These are phyloP conservation scores for Ispidina picta DNA, from an alignment of 2,797 vertebrate species.

Conservation along the genomic window DNA sequence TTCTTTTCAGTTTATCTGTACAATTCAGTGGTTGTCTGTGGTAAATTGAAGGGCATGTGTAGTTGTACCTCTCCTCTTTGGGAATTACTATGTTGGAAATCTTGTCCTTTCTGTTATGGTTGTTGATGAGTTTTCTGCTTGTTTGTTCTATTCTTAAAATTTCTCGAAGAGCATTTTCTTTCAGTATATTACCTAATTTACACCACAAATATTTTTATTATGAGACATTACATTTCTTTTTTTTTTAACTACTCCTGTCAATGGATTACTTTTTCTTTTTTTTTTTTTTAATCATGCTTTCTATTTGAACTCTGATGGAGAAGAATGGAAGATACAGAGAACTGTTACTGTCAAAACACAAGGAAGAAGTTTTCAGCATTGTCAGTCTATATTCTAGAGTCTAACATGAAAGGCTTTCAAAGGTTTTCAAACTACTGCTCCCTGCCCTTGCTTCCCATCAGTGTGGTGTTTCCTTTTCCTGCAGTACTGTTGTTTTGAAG, in stretches of 20 bases:
- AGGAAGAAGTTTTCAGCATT: not conserved
- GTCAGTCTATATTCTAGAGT: not conserved
- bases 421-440: not conserved
- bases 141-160: not conserved
- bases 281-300: no score
- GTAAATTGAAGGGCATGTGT: not conserved
- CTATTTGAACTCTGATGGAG: not conserved
- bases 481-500: not conserved
- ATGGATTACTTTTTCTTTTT: not conserved
- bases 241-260: not conserved
- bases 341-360: not conserved
- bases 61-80: not conserved
- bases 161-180: not conserved
- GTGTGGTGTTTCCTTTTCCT: not conserved
- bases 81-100: not conserved
- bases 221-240: not conserved
- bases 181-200: not conserved
- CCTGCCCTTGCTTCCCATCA: accelerated
- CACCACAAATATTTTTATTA: not conserved
- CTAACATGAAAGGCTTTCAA: not conserved
- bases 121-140: not conserved
- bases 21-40: not conserved
- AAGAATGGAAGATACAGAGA: not conserved
- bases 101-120: not conserved
- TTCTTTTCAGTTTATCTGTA: not conserved